These are phyloP conservation scores for Albula goreensis DNA, from an alignment of 2,113 vertebrate species.

Conservation along the genomic window DNA sequence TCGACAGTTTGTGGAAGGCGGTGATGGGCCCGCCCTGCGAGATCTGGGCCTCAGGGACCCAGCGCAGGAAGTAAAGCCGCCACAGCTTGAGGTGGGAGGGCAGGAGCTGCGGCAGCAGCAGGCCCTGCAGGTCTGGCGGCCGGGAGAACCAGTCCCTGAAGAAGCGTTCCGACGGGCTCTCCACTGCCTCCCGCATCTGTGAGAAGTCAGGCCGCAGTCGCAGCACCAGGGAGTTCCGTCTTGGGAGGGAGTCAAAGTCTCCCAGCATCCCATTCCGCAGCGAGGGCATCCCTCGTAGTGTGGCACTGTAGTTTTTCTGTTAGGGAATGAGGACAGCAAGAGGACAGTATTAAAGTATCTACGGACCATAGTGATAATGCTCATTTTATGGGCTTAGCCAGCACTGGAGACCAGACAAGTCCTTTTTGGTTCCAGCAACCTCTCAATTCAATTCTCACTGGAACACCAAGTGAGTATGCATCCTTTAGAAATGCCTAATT, in stretches of 20 bases:
- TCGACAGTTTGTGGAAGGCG: slow-evolving; percentile 80
- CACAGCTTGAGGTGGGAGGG: slow-evolving; percentile 83
- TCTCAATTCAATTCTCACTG: neutral
- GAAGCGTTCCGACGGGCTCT: slow-evolving; percentile 76
- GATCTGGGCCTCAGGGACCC: slow-evolving; percentile 93
- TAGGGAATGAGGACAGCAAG: slow-evolving; percentile 9
- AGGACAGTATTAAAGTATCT: neutral
- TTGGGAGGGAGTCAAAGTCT: slow-evolving; percentile 70
- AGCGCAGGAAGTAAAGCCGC: slow-evolving; percentile 94
- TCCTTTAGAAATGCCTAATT: too few relatives aligned
- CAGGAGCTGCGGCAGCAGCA: slow-evolving; percentile 78
- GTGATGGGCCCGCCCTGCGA: slow-evolving; percentile 78
- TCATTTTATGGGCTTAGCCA: too few relatives aligned
- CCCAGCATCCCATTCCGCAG: slow-evolving; percentile 76
- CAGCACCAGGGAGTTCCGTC: slow-evolving; percentile 80
- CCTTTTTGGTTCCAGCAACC: neutral
- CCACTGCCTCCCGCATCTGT: slow-evolving; percentile 55
- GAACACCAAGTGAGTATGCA: neutral
- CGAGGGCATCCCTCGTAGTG: slow-evolving; percentile 73
- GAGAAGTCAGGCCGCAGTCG: slow-evolving; percentile 74
- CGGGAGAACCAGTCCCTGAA: slow-evolving; percentile 83
- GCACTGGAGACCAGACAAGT: neutral
- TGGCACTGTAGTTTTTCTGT: slow-evolving; percentile 88
- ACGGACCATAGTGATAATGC: too few relatives aligned
- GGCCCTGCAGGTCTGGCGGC: slow-evolving; percentile 78